Conservation (phyloP, 2,113 vertebrate genomes). For the Pipa parva region DNA sequence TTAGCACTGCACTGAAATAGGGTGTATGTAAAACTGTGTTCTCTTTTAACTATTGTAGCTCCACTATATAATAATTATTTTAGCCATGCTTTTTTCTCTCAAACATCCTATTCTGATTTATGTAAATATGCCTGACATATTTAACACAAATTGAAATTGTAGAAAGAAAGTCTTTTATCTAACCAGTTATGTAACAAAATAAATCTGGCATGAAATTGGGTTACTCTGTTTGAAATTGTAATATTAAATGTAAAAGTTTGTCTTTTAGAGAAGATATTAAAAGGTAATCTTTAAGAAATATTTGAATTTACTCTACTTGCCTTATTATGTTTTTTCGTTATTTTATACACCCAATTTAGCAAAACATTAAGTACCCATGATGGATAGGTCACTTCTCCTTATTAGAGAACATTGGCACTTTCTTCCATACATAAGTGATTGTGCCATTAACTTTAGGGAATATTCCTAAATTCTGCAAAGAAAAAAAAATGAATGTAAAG, state of each 20-base stretch:
- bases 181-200: conserved; percentile 50
- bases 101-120: conserved; percentile 17
- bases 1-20: background rate
- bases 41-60: background rate
- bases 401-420: background rate
- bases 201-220: conserved; percentile 47
- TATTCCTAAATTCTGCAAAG: no score
- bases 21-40: background rate
- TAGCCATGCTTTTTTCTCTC: background rate
- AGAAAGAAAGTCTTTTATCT: conserved; percentile 45
- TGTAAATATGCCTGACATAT: conserved; percentile 10
- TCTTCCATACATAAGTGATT: no score
- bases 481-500: no score
- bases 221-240: conserved; percentile 33
- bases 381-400: background rate
- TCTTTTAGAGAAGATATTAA: conserved; percentile 22
- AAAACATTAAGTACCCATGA: background rate
- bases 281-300: conserved; percentile 3
- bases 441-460: no score
- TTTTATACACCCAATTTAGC: conserved; percentile 1
- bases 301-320: conserved; percentile 1
- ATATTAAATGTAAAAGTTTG: conserved; percentile 19
- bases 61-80: conserved; percentile 19
- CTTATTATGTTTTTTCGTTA: background rate
- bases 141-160: conserved; percentile 33